phyloP scores from a whole-genome alignment of 1,140 invertebrate genomes.

The Caerostris extrusa region DNA sequence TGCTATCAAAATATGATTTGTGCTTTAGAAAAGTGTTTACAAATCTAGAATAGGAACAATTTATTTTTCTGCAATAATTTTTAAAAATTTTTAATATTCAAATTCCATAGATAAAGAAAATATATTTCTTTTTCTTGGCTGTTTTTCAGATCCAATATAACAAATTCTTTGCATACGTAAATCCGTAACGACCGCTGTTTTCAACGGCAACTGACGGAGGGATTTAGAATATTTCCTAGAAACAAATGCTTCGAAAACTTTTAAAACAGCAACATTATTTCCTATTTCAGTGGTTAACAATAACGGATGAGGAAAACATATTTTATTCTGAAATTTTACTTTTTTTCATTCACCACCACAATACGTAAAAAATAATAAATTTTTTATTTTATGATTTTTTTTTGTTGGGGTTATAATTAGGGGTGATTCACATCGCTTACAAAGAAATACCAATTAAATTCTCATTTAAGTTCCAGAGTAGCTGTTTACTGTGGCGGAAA shows the following conservation, averaged over 20 bases:
- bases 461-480: background rate
- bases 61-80: no score
- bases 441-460: conserved; percentile 5
- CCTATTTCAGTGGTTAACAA: background rate
- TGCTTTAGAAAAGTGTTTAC: no score
- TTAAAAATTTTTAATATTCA: no score
- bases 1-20: no score
- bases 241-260: background rate
- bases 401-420: background rate
- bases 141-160: no score
- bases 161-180: no score
- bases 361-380: background rate
- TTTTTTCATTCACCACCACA: background rate
- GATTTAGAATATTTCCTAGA: background rate
- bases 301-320: background rate
- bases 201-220: background rate
- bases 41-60: no score
- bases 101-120: no score
- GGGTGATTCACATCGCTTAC: background rate
- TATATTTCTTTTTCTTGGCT: no score
- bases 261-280: background rate
- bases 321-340: background rate
- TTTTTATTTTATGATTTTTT: background rate
- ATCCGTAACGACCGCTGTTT: no score
- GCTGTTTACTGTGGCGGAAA: background rate